These are phyloP conservation scores for Cinara cedri DNA, from an alignment of 2,888 invertebrate genomes.

Conservation along the genomic window DNA sequence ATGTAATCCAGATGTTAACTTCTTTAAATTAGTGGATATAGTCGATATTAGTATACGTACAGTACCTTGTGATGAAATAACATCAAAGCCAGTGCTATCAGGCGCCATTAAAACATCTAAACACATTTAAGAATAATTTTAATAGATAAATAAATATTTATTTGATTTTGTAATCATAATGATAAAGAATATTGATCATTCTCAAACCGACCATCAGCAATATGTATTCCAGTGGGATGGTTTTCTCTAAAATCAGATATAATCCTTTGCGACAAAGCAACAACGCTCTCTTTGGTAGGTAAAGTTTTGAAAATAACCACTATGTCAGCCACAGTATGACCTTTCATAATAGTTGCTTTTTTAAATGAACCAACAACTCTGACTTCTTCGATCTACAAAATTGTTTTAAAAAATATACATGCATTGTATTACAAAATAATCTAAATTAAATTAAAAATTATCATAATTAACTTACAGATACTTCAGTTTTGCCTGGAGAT, in stretches of 20 bases:
- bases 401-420: too few species aligned
- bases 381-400: constrained; percentile 91
- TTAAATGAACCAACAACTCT: constrained; percentile 97
- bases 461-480: constrained; percentile 77
- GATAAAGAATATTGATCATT: background rate
- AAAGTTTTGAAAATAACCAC: constrained; percentile 95
- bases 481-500: constrained; percentile 90
- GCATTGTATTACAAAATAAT: background rate
- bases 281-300: constrained; percentile 94
- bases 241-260: constrained; percentile 75
- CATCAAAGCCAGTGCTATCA: constrained; percentile 56
- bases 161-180: background rate
- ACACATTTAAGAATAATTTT: background rate
- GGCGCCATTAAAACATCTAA: constrained; percentile 49
- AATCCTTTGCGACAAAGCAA: constrained; percentile 86
- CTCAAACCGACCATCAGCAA: constrained; percentile 30
- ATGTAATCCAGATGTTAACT: constrained; percentile 86
- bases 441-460: background rate
- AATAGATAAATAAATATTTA: too few species aligned
- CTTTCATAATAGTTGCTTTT: constrained; percentile 96
- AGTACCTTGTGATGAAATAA: constrained; percentile 63
- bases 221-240: constrained; percentile 37
- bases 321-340: constrained; percentile 93
- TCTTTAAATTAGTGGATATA: constrained; percentile 89
- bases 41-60: constrained; percentile 93